Evolutionary conservation across 2,888 invertebrate genomes (phyloP), one percentile per base, ranked within the genome.

Genomic region (Synergus itoensis): DNA sequence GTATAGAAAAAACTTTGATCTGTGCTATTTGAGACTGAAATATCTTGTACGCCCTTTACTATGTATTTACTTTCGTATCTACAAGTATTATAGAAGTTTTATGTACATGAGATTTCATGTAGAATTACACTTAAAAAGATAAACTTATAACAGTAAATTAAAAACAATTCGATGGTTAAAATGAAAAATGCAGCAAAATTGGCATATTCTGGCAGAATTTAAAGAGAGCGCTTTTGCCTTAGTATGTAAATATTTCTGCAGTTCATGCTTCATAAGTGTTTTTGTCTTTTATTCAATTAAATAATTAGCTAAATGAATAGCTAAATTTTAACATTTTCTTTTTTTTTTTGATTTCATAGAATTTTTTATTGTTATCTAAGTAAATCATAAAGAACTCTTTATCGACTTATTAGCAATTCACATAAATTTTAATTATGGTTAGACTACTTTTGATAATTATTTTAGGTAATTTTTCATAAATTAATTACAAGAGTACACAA

Each of bases 21-120:
- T 86, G 86, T 87, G 86, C 88, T 88, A 87, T 86, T 89, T 91
- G 90, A 91, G 91, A 91, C 91, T 91, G 90, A 91, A 87, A 87
- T 86, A 89, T 87, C 87, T 86, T 89, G 86, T 86, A 86, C 87
- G 87, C 81, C 79, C 80, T 78, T 69, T 76, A 69, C 40, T 78
- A 64, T 18, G 53, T 83, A 82, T 80, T 80, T 79, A 53, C 82
- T 84, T 82, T 80, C 80, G 79, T 82, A 84, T 79, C 78, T 67
- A 67, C 67, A 21, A 67, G 21, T 40, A 16, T 53, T n/a, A 28
- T 73, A 73, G 53, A 73, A n/a, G 73, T 48, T 73, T 48, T 53
- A 73, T 73, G 48, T 53, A 73, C 21, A 69, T 28, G 28, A 48
- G 16, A 48, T 28, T 40, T 53, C 28, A n/a, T 53, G n/a, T 65